phyloP scores from a whole-genome alignment of 1,140 invertebrate species.

The Onthophagus taurus region DNA sequence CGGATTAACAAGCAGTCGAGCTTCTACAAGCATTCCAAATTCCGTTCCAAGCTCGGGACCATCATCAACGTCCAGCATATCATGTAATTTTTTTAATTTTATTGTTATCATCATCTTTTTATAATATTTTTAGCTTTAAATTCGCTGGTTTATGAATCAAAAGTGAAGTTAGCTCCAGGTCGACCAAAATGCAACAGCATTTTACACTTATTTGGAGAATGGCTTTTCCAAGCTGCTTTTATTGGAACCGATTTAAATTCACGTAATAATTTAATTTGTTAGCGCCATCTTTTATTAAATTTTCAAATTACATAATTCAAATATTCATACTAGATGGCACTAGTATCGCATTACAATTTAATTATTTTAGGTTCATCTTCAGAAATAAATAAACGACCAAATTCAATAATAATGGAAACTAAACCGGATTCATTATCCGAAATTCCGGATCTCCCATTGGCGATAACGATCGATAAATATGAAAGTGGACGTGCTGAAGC shows the following conservation, averaged over 20 bases:
- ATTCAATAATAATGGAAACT: constrained; percentile 35
- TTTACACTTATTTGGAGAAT: constrained; percentile 90
- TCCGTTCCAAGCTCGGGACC: constrained; percentile 48
- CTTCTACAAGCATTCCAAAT: constrained; percentile 28
- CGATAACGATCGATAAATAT: constrained; percentile 55
- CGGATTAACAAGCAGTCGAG: constrained; percentile 60
- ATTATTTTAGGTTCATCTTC: constrained; percentile 24
- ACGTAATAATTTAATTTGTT: not conserved
- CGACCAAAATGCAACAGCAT: constrained; percentile 85
- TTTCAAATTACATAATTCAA: not conserved
- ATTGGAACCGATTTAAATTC: constrained; percentile 57
- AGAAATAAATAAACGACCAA: constrained; percentile 29
- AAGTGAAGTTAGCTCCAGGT: constrained; percentile 49
- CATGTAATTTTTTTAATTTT: constrained; percentile 44
- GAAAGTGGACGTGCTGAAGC: constrained; percentile 89
- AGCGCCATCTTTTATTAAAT: not conserved
- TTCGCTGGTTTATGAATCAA: constrained; percentile 30
- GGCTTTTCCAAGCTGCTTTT: constrained; percentile 92
- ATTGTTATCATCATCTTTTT: constrained; percentile 14
- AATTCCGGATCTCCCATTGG: constrained; percentile 39
- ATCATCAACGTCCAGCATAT: constrained; percentile 54
- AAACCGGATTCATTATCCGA: constrained; percentile 45
- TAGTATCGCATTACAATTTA: constrained; percentile 12
- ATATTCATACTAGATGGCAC: not conserved
- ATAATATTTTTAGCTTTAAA: constrained; percentile 36